Conservation (phyloP, 2,888 invertebrate genomes). For the Subacronicta megacephala region DNA sequence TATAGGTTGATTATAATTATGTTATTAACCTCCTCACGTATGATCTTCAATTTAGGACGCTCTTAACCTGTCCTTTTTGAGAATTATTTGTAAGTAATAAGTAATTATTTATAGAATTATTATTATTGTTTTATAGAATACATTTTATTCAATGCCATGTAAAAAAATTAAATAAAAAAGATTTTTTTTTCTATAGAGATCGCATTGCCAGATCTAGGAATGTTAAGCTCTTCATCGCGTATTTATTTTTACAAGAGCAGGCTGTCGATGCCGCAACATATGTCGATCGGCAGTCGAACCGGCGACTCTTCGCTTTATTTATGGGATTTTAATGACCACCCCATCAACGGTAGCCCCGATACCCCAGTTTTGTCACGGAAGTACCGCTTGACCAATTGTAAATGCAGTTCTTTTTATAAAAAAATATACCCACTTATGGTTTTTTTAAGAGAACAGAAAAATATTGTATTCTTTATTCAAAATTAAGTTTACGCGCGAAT, state of each 20-base stretch:
- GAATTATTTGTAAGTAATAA: no score
- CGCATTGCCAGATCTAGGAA: conserved; percentile 34
- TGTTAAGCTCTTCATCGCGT: conserved; percentile 40
- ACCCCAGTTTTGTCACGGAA: conserved; percentile 54
- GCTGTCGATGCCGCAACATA: conserved; percentile 77
- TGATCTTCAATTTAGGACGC: no score
- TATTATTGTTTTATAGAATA: no score
- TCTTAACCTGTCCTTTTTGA: no score
- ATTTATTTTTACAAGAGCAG: conserved; percentile 73
- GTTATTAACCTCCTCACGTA: no score
- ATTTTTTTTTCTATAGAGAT: neutral
- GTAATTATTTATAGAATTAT: no score
- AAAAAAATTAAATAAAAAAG: no score
- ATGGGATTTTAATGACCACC: conserved; percentile 84
- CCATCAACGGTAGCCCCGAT: conserved; percentile 65
- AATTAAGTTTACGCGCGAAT: neutral
- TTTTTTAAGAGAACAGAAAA: no score
- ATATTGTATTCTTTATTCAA: neutral
- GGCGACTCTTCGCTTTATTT: conserved; percentile 76
- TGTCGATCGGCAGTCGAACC: conserved; percentile 73
- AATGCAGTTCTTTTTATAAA: conserved; percentile 18
- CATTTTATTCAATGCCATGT: neutral
- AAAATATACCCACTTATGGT: neutral
- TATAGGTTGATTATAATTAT: no score
- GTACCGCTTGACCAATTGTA: conserved; percentile 52